phyloP scores from a whole-genome alignment of 2,888 invertebrate species.

The Cephus spinipes region DNA sequence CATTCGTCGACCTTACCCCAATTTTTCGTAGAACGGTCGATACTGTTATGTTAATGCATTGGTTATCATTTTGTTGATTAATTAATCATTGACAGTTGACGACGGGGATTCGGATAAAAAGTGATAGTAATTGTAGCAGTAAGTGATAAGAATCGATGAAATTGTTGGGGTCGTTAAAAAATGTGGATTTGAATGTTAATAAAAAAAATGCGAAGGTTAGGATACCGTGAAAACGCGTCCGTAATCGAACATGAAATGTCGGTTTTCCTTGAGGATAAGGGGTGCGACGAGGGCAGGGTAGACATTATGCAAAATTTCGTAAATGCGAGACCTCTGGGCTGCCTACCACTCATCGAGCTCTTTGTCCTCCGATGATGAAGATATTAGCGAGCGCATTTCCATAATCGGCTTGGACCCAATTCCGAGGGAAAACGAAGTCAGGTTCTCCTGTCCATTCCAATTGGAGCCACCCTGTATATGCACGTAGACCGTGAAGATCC shows the following conservation, averaged over 20 bases:
- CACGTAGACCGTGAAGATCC: not conserved
- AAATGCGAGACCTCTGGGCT: constrained; percentile 7
- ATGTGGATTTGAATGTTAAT: not conserved
- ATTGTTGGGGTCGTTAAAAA: not conserved
- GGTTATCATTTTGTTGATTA: not conserved
- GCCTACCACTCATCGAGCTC: constrained; percentile 10
- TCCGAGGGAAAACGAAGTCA: constrained; percentile 19
- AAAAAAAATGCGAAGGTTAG: not conserved
- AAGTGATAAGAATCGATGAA: not conserved
- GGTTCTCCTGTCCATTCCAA: constrained; percentile 20
- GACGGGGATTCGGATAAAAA: not conserved
- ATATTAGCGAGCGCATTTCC: constrained; percentile 23
- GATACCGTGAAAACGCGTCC: not conserved
- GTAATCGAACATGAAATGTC: not conserved
- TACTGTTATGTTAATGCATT: not conserved
- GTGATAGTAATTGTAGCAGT: not conserved
- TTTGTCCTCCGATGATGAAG: constrained; percentile 23
- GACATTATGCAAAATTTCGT: constrained; percentile 15
- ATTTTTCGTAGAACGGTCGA: not conserved
- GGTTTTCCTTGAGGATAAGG: not conserved
- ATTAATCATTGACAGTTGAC: not conserved
- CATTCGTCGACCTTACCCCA: not conserved
- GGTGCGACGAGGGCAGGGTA: not conserved
- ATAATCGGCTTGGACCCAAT: constrained; percentile 23
- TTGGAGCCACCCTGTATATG: constrained; percentile 7